Base-by-base conservation (phyloP, 53 echinoderm and acorn worm species). In the Apostichopus leukothele region DNA sequence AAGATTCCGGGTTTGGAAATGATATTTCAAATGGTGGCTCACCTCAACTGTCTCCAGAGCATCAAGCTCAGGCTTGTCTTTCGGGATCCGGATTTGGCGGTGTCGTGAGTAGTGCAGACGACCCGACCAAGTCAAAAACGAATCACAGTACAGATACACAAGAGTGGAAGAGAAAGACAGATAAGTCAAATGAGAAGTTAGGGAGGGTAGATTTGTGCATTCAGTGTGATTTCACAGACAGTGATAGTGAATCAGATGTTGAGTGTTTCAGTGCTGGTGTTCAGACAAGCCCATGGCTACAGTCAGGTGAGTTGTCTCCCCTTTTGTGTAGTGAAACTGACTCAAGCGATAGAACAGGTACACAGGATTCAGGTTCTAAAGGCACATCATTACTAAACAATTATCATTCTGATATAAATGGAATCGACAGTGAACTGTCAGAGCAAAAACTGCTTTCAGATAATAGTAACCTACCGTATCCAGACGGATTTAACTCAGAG, bases 1-100 rank as follows among this genome's bases (percentile, higher is more conserved):
- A 96, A 78, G 96, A 96, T 76, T 96, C 96, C 6, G 96, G 96
- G 6, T 92, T 96, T 89, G 96, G 95, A 53, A 96, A 96, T 89
- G 96, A 93, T 9, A 91, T 94, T n/a, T 96, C 96, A 50, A 90
- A 87, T 75, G 91, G 88, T 9, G 93, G 90, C 10, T 93, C 94
- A 75, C 96, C 96, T 6, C 92, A 94, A 52, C 91, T 93, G 73
- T 96, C 96, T 51, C 94, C 96, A 7, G 59, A 74, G 53, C 74
- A 51, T 75, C 9, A 20, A 16, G 39, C 39, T 39, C 4, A 27
- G 50, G 6, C 9, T 9, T 63, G 14, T 76, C 13, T 16, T 6
- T 6, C n/a, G 1, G 5, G 50, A 39, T 39, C 50, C 3, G 5
- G 52, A 52, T 26, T 13, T 9, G 13, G 52, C 0, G 10, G 26